Evolutionary conservation across 2,113 vertebrate species (phyloP).

Genomic region (Lepus americanus): DNA sequence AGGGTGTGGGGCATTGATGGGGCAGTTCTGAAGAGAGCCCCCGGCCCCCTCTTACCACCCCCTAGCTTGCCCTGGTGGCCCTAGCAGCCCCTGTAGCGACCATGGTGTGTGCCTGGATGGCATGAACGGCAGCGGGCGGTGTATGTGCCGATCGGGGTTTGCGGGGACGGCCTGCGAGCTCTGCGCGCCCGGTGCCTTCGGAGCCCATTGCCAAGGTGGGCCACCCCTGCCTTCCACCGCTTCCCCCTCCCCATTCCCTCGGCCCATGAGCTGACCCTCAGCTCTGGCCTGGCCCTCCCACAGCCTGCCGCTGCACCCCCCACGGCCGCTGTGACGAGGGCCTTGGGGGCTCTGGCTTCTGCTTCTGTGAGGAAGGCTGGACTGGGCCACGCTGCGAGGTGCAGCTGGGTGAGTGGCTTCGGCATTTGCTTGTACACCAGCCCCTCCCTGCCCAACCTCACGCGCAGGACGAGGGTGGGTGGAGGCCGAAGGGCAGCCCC

Average conservation of each 20-base stretch:
- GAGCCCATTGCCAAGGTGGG: conserved; percentile 92
- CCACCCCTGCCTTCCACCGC: not conserved
- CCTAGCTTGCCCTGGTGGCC: conserved; percentile 92
- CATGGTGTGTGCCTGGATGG: conserved; percentile 91
- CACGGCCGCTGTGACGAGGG: conserved; percentile 90
- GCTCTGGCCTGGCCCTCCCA: not conserved
- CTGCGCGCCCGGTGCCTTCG: conserved; percentile 88
- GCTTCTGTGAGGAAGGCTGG: conserved; percentile 92
- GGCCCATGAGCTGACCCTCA: not conserved
- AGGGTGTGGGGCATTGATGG: not conserved
- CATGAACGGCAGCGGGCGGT: conserved; percentile 87
- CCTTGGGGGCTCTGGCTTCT: conserved; percentile 90
- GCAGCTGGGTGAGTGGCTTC: conserved; percentile 87
- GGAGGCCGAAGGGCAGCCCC: not conserved
- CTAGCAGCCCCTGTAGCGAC: conserved; percentile 90
- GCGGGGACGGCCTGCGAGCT: conserved; percentile 91
- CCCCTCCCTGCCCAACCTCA: too few relatives aligned
- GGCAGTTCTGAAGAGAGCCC: not conserved
- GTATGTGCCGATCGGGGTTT: conserved; percentile 90
- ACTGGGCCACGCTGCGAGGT: conserved; percentile 88
- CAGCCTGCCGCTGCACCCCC: conserved; percentile 89
- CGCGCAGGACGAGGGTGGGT: not conserved
- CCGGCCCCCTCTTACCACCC: too few relatives aligned
- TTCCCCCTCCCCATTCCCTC: rapidly evolving
- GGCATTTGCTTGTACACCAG: not conserved